A percentile compares a stretch with the other conserved stretches of the same genome.
Conservation (phyloP, 1,140 invertebrate genomes). For the Tachypleus tridentatus region DNA sequence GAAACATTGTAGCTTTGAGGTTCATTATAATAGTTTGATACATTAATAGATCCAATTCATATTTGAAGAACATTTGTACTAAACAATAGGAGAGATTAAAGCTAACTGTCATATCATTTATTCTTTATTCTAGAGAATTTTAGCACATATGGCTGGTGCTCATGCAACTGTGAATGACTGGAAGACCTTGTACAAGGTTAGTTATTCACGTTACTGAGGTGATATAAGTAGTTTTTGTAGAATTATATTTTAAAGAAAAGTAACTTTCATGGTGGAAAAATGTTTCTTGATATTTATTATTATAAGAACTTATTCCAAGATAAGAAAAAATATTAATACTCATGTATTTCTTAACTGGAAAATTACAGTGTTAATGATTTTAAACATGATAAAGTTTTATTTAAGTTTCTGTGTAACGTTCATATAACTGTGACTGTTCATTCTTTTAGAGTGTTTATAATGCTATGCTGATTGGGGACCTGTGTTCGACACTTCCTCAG, state of each 20-base stretch:
- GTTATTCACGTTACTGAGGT: neutral
- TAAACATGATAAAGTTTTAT: too few species aligned
- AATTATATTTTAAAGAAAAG: too few species aligned
- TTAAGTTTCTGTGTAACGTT: too few species aligned
- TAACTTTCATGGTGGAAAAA: too few species aligned
- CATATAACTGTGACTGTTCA: neutral
- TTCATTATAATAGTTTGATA: neutral
- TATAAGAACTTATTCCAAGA: too few species aligned
- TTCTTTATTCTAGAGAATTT: constrained; percentile 29
- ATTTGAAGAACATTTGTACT: too few species aligned
- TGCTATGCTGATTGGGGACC: constrained; percentile 48
- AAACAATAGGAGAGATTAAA: too few species aligned
- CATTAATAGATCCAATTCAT: neutral
- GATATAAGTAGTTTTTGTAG: too few species aligned
- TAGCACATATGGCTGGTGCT: constrained; percentile 45
- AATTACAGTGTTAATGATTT: too few species aligned
- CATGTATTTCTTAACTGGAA: too few species aligned
- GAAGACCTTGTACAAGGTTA: constrained; percentile 37
- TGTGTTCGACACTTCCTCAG: constrained; percentile 39
- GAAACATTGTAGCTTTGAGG: neutral
- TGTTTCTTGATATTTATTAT: too few species aligned
- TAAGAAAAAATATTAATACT: too few species aligned
- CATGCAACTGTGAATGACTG: constrained; percentile 50
- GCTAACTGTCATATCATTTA: neutral
- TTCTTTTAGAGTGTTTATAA: constrained; percentile 48